A percentile compares a stretch with the other conserved stretches of the same genome.
Evolutionary conservation across 2,888 invertebrate genomes (phyloP).

Genomic region (Eilema caniola): DNA sequence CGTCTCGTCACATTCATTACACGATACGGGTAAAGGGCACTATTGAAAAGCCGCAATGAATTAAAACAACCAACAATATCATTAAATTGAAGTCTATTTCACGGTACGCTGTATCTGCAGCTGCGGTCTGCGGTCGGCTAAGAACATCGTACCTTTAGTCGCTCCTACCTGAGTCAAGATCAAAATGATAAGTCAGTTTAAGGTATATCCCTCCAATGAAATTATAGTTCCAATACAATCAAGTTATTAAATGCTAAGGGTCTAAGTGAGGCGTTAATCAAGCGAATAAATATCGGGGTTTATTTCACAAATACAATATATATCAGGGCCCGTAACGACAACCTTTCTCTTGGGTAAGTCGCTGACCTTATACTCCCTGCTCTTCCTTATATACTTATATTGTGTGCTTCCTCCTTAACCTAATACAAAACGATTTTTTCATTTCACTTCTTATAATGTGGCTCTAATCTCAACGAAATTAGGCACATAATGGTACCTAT

Average conservation of each 20-base stretch:
- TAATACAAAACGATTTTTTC: neutral
- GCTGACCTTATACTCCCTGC: neutral
- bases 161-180: neutral
- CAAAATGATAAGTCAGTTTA: neutral
- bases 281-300: slow-evolving; percentile 4
- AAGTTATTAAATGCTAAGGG: neutral
- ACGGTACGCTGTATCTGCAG: too few relatives aligned
- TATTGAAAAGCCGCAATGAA: too few relatives aligned
- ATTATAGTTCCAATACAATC: neutral
- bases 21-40: too few relatives aligned
- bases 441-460: too few relatives aligned
- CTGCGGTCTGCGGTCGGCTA: too few relatives aligned
- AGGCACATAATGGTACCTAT: too few relatives aligned
- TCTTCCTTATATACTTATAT: neutral
- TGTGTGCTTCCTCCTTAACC: neutral
- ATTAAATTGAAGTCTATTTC: too few relatives aligned
- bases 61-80: too few relatives aligned
- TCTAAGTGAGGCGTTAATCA: neutral
- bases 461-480: too few relatives aligned
- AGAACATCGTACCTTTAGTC: too few relatives aligned
- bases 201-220: neutral
- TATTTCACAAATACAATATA: slow-evolving; percentile 2
- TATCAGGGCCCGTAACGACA: neutral
- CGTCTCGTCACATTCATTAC: too few relatives aligned
- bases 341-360: neutral